phyloP scores from a whole-genome alignment of 1,140 invertebrate genomes.

The Bilobella aurantiaca region DNA sequence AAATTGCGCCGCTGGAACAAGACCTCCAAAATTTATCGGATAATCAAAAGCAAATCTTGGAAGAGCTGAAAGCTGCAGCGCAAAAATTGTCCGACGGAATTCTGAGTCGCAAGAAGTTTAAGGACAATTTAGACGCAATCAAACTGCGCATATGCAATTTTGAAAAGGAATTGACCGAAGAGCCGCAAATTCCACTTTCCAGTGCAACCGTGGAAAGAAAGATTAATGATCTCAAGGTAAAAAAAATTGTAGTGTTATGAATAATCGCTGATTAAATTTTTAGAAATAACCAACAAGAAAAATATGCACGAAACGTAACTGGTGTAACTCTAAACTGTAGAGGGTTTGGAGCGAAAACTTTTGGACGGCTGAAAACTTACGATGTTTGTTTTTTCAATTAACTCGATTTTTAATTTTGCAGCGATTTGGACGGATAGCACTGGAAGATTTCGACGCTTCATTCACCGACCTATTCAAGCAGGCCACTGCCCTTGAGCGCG shows the following conservation, averaged over 20 bases:
- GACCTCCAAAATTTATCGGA: constrained; percentile 54
- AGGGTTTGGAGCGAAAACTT: too few relatives aligned
- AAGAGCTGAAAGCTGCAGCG: not conserved
- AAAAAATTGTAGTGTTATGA: too few relatives aligned
- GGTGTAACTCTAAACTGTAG: too few relatives aligned
- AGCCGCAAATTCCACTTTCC: constrained; percentile 56
- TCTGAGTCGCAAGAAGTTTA: constrained; percentile 45
- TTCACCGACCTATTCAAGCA: constrained; percentile 62
- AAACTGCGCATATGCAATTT: constrained; percentile 66
- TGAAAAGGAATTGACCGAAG: constrained; percentile 53
- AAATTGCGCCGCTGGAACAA: constrained; percentile 58
- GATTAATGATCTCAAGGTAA: constrained; percentile 57
- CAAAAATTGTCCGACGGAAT: constrained; percentile 18
- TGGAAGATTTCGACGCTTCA: constrained; percentile 60
- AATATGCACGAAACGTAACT: too few relatives aligned
- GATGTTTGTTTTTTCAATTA: too few relatives aligned
- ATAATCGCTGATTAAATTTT: too few relatives aligned
- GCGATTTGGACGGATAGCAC: not conserved
- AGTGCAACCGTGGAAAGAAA: constrained; percentile 57
- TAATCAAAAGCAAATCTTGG: constrained; percentile 36
- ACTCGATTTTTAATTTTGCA: too few relatives aligned
- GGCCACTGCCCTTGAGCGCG: constrained; percentile 61
- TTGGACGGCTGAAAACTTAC: too few relatives aligned
- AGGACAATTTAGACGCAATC: constrained; percentile 62
- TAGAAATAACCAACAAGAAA: too few relatives aligned